A percentile compares a stretch with the other conserved stretches of the same genome.
These are phyloP conservation scores for Indicator indicator DNA, from an alignment of 2,113 vertebrate genomes.

Conservation along the genomic window DNA sequence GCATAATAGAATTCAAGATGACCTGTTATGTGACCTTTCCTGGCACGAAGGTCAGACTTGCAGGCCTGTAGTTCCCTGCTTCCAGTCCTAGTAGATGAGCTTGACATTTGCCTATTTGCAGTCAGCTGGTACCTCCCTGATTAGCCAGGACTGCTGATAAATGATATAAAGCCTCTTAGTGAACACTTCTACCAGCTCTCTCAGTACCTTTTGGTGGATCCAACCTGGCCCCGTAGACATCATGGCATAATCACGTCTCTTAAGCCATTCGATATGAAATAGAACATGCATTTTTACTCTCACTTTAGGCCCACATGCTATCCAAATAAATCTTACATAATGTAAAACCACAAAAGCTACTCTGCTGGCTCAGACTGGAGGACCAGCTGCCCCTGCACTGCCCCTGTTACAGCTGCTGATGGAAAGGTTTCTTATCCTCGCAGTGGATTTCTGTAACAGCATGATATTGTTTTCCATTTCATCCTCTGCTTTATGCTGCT, in stretches of 20 bases:
- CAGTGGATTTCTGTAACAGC: neutral
- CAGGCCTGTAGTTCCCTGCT: too few species aligned
- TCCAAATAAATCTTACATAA: neutral
- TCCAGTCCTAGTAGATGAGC: too few species aligned
- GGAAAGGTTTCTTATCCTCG: neutral
- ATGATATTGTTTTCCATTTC: neutral
- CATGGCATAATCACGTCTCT: neutral
- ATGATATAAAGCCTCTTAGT: too few species aligned
- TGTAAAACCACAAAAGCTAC: neutral
- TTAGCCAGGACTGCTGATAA: too few species aligned
- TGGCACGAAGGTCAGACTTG: too few species aligned
- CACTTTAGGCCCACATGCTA: neutral
- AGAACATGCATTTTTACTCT: neutral
- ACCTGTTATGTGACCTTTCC: too few species aligned
- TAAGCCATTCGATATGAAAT: neutral
- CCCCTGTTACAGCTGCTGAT: neutral
- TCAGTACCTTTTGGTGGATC: too few species aligned
- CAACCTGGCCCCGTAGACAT: neutral
- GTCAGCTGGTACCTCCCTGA: too few species aligned
- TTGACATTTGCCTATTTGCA: too few species aligned
- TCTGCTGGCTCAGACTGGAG: neutral
- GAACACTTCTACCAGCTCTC: too few species aligned
- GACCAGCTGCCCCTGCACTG: neutral
- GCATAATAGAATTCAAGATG: too few species aligned
- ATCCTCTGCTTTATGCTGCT: neutral